These are phyloP conservation scores for Micrasema longulum DNA, from an alignment of 1,140 invertebrate species.

Conservation along the genomic window DNA sequence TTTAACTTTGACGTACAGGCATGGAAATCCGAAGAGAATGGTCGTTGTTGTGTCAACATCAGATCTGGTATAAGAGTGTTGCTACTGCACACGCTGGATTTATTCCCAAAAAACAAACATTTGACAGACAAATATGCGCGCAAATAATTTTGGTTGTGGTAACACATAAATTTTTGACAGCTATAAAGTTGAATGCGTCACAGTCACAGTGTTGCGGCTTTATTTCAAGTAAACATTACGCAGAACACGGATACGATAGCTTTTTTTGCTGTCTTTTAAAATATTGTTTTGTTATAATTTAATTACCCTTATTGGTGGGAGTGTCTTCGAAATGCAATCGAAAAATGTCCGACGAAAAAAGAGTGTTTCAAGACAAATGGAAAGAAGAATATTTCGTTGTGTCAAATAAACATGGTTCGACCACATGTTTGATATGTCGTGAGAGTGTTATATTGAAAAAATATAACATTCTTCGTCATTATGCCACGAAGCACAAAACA, in stretches of 20 bases:
- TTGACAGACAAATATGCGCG: no score
- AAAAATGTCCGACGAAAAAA: constrained; percentile 14
- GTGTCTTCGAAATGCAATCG: constrained; percentile 28
- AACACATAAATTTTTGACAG: no score
- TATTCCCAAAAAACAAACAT: no score
- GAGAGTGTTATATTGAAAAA: constrained; percentile 47
- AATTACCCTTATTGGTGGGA: constrained; percentile 27
- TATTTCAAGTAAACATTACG: constrained; percentile 36
- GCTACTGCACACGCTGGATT: no score
- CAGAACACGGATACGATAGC: constrained; percentile 9
- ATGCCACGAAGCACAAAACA: constrained; percentile 35
- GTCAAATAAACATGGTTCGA: constrained; percentile 46
- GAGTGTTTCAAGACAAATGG: constrained; percentile 40
- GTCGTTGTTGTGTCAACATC: no score
- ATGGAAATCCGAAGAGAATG: no score
- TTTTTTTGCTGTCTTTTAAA: constrained; percentile 21
- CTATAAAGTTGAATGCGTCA: no score
- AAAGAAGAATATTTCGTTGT: constrained; percentile 45
- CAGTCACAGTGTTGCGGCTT: constrained; percentile 23
- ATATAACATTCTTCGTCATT: constrained; percentile 44
- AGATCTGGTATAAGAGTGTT: no score
- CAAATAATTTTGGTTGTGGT: no score
- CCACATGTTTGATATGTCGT: constrained; percentile 46
- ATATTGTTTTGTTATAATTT: neutral
- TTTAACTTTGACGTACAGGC: no score